A percentile compares a stretch with the other conserved stretches of the same genome.
phyloP scores from a whole-genome alignment of 2,113 vertebrate species.

The Pelvicachromis taeniatus region DNA sequence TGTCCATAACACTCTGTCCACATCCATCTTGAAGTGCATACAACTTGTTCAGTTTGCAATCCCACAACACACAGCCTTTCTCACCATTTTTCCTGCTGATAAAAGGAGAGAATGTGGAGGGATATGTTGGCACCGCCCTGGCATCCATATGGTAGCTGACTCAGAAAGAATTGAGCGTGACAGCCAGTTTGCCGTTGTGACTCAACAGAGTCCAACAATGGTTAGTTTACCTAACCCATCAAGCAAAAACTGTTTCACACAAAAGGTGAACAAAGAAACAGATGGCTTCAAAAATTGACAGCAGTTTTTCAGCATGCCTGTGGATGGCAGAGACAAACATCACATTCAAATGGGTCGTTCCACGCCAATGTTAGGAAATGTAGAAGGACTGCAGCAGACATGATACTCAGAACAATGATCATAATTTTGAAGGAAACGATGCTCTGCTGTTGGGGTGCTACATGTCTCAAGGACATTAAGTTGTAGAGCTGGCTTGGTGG shows the following conservation, averaged over 20 bases:
- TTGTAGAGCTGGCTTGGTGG: background rate
- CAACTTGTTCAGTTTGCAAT: background rate
- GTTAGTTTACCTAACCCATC: background rate
- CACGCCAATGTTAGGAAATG: background rate
- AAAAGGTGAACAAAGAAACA: background rate
- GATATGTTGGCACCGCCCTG: background rate
- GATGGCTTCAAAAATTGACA: background rate
- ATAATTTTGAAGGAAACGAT: constrained; percentile 37
- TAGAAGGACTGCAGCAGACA: background rate
- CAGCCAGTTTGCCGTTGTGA: background rate
- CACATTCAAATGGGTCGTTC: constrained; percentile 15
- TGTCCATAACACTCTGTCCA: background rate
- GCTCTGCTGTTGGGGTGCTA: background rate
- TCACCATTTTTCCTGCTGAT: background rate
- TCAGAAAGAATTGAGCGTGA: background rate
- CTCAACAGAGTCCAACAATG: background rate
- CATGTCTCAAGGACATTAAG: constrained; percentile 48
- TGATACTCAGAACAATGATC: constrained; percentile 24
- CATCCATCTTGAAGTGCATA: background rate
- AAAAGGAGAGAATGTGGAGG: background rate
- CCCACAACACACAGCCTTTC: background rate
- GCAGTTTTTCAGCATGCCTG: background rate
- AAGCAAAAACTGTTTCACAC: background rate
- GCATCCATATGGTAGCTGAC: constrained; percentile 1
- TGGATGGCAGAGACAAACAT: background rate